These are phyloP conservation scores for Sebastes vulpes DNA, from an alignment of 2,797 vertebrate species.

Conservation along the genomic window DNA sequence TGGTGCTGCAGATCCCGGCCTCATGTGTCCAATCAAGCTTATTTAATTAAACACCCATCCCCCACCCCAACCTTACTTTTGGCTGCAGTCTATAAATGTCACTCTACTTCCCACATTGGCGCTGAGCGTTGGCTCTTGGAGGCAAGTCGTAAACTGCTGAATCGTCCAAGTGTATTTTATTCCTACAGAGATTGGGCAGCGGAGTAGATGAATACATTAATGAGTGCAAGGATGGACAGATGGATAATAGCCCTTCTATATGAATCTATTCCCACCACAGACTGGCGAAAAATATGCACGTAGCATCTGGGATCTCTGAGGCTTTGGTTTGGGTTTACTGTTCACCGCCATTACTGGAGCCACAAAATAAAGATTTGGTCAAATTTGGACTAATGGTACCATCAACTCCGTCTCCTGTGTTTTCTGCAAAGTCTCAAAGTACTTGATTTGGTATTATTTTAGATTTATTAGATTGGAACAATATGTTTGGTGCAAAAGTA, in stretches of 20 bases:
- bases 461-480: not conserved
- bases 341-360: not conserved
- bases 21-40: not conserved
- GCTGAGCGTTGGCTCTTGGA: not conserved
- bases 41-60: not conserved
- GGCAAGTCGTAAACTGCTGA: not conserved
- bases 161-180: not conserved
- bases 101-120: slow-evolving; percentile 15
- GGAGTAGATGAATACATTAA: slow-evolving; percentile 13
- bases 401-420: not conserved
- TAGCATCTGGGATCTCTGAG: slow-evolving; percentile 25
- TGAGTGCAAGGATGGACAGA: slow-evolving; percentile 48
- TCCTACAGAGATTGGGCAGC: not conserved
- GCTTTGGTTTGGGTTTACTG: slow-evolving; percentile 7
- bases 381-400: not conserved
- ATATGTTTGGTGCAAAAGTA: not conserved
- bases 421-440: not conserved
- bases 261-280: slow-evolving; percentile 42
- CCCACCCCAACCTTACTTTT: not conserved
- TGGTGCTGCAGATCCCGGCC: not conserved
- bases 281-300: slow-evolving; percentile 7
- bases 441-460: not conserved
- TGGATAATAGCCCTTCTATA: slow-evolving; percentile 60
- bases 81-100: not conserved
- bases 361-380: not conserved